Base-by-base conservation (phyloP, 2,888 invertebrate species). In the Clivina fossor region DNA sequence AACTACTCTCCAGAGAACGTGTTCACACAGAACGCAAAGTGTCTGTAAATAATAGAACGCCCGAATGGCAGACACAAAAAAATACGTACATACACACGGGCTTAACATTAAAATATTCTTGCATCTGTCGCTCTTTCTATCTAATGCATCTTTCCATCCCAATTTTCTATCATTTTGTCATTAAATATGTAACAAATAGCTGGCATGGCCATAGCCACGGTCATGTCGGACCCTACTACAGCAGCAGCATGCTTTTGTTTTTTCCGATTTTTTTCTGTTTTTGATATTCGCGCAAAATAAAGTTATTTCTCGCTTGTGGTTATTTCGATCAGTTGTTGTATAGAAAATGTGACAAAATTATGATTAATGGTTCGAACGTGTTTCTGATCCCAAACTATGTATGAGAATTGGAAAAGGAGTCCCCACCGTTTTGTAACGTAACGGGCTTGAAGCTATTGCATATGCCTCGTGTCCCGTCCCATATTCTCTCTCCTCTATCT, bases 1-100 rank as follows among this genome's bases (percentile, higher is more conserved):
- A 68, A 67, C 65, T 64, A 64, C 62, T 64, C 68, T 63, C 64
- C 37, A 35, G 67, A 65, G 68, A 62, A 62, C 60, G 60, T 11
- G 33, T 24, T 41, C 22, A 15, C 51, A 32, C 41, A 11, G 15
- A 24, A 41, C 32, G 61, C 62, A 63, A 66, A 66, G 65, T 66
- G 64, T 64, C 63, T 62, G 65, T 71, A 68, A 70, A 71, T 71
- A 71, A 71, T 71, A 69, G 69, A 71, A 69, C 67, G 67, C 65
- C 66, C 67, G 67, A n/a, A n/a, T n/a, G n/a, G n/a, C n/a, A n/a
- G n/a, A n/a, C n/a, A n/a, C n/a, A n/a, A n/a, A n/a, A n/a, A n/a
- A n/a, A n/a, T n/a, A n/a, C n/a, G n/a, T n/a, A n/a, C n/a, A n/a
- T n/a, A 68, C 66, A 67, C 65, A 68, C 68, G 68, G 69, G 68